Base-by-base conservation (phyloP, 2,797 vertebrate genomes). In the Kryptolebias ocellatus region DNA sequence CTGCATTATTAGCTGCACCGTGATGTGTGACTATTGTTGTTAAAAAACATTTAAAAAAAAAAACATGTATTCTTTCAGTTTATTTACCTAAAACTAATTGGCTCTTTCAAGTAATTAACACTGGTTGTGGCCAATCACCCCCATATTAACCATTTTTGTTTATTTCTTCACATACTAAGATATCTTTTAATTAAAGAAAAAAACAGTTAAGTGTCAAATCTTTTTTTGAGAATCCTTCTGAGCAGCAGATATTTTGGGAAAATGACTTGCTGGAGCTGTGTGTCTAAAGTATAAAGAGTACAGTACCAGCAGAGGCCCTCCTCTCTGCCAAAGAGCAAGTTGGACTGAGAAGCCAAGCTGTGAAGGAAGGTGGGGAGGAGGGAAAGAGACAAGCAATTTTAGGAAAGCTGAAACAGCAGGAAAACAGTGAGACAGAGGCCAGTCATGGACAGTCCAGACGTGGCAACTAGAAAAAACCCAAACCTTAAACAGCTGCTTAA, bases 321-420 rank as follows among this genome's bases (percentile, higher is more conserved):
- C 83, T 94, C 92, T 85, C 92, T 93, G 90, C 91, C 92, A 89
- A 93, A 92, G 72, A 93, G 90, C 86, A 93, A 87, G 89, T 92
- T 93, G 90, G 91, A 90, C 87, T 93, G 93, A 89, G 93, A 92
- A 81, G 91, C 92, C 90, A 93, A 88, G 83, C 91, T 93, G 92
- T 87, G 85, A 87, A 89, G 80, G 88, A 61, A 84, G 87, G 87
- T 39, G 37, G 54, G 80, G 72, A 56, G 31, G 74, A 53, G 75
- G 63, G 60, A 69, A 59, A 69, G 59, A 90, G 64, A 88, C 78
- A 86, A 37, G 81, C 79, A 87, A 6, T 78, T 87, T 85, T 85
- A 71, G 60, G 71, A 75, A 73, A 83, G 81, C 78, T 69, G 53
- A 55, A 74, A 79, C 68, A 84, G 81, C 74, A 84, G 76, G 79